These are phyloP conservation scores for Taenioides sp. DNA, from an alignment of 2,797 vertebrate genomes.

Conservation along the genomic window DNA sequence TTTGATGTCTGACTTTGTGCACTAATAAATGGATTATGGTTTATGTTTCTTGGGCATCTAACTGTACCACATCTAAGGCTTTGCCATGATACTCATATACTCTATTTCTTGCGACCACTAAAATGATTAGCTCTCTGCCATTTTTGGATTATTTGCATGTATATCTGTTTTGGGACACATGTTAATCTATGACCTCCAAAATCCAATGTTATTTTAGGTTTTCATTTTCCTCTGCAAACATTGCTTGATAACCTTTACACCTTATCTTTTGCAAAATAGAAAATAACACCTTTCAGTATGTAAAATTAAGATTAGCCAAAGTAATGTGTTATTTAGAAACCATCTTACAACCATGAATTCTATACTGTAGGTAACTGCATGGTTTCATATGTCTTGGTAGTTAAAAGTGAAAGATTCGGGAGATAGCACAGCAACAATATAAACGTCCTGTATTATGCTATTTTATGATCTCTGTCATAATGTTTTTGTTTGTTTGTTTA, in stretches of 20 bases:
- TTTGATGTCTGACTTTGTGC: no score
- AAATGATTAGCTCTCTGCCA: no score
- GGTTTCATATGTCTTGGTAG: background rate
- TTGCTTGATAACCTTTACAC: background rate
- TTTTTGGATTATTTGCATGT: background rate
- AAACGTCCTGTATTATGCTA: no score
- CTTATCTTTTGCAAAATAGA: background rate
- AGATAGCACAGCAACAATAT: slow-evolving; percentile 20
- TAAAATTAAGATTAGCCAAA: background rate
- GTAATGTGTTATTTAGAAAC: background rate
- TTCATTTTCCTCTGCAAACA: background rate
- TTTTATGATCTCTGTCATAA: no score
- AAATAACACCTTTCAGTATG: background rate
- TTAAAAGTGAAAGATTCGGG: slow-evolving; percentile 21
- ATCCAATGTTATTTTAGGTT: background rate
- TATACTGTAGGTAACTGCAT: background rate
- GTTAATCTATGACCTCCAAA: background rate
- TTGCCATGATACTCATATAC: no score
- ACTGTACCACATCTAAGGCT: no score
- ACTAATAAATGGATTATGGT: no score
- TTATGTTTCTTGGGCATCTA: no score
- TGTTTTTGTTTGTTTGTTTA: no score
- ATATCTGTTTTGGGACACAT: background rate
- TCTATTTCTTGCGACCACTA: no score
- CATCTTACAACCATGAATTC: background rate